Conservation (phyloP, 2,797 vertebrate genomes). For the Strix occidentalis region DNA sequence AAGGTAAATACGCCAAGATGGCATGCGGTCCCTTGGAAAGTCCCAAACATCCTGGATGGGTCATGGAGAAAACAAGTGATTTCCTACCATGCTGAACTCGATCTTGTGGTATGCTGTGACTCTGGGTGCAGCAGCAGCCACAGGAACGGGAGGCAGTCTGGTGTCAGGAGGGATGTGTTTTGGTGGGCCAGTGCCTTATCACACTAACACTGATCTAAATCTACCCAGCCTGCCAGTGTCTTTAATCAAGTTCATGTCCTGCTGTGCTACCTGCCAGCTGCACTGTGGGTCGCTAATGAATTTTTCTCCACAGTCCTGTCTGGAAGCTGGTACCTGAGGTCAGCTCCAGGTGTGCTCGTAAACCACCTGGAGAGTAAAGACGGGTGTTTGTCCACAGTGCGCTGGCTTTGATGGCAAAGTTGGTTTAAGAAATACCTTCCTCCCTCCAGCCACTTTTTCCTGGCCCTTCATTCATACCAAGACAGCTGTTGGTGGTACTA, state of each 20-base stretch:
- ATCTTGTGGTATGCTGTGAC: not conserved
- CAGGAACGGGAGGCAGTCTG: not conserved
- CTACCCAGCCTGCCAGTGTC: not conserved
- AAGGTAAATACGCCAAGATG: not conserved
- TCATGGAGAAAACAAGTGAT: not conserved
- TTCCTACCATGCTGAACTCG: not conserved
- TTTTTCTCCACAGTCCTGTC: not conserved
- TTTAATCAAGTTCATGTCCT: not conserved
- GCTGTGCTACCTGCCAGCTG: not conserved
- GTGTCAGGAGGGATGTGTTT: not conserved
- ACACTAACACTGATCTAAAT: not conserved
- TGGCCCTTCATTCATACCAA: not conserved
- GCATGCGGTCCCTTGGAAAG: not conserved
- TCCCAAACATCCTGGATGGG: not conserved
- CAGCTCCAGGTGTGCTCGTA: not conserved
- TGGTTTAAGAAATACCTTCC: not conserved
- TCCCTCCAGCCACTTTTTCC: not conserved
- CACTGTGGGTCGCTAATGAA: not conserved
- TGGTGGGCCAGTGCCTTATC: not conserved
- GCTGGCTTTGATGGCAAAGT: not conserved
- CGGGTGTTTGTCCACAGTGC: accelerated
- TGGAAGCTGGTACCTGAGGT: not conserved
- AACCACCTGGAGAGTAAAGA: not conserved
- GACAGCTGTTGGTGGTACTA: not conserved
- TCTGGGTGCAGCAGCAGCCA: not conserved